These are phyloP conservation scores for Lysandra coridon DNA, from an alignment of 2,888 invertebrate genomes.

Conservation along the genomic window DNA sequence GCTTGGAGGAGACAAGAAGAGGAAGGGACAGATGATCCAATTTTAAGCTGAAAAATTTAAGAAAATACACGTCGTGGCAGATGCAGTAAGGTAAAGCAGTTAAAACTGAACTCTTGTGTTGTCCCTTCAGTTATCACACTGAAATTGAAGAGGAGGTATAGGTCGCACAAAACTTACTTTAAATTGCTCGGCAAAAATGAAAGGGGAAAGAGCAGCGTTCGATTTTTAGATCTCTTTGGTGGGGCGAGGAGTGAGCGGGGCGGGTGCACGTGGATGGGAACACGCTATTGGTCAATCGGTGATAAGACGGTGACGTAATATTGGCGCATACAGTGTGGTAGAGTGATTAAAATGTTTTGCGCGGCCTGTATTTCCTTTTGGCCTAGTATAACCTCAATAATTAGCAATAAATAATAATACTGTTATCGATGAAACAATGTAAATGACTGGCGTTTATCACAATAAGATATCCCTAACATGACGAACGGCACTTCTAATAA, in stretches of 20 bases:
- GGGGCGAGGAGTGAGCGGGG: neutral
- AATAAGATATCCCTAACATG: too few relatives aligned
- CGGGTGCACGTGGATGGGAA: neutral
- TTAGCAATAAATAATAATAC: neutral
- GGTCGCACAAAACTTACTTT: neutral
- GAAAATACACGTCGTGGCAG: too few relatives aligned
- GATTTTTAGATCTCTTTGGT: neutral
- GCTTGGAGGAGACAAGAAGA: conserved; percentile 99
- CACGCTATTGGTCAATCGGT: neutral
- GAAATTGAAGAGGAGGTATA: neutral
- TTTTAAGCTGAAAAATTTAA: conserved; percentile 89
- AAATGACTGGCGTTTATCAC: neutral
- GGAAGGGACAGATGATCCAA: conserved; percentile 99
- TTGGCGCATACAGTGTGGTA: neutral
- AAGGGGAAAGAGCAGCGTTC: neutral
- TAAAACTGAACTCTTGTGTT: neutral
- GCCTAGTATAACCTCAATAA: too few relatives aligned
- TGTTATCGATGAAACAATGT: neutral
- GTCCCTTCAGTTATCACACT: neutral
- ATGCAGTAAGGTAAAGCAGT: too few relatives aligned
- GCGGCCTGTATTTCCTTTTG: neutral
- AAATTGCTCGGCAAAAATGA: too few relatives aligned
- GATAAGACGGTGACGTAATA: neutral
- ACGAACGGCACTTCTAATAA: neutral
- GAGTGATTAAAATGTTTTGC: neutral